phyloP scores from a whole-genome alignment of 1,140 invertebrate genomes.

The Ephestia elutella region DNA sequence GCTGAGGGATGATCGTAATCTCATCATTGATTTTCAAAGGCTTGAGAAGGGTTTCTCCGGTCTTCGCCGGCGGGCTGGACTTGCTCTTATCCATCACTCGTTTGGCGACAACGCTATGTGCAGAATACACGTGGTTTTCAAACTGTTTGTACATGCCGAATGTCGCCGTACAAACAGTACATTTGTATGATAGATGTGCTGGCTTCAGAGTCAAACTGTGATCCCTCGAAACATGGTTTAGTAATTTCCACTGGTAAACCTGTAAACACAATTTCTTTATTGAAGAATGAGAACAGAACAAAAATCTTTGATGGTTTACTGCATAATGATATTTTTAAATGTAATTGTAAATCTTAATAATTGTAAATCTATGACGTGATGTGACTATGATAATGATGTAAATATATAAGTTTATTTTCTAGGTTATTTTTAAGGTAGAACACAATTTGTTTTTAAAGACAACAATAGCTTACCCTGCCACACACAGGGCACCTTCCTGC shows the following conservation, averaged over 20 bases:
- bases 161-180: conserved; percentile 94
- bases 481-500: conserved; percentile 94
- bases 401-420: too few species aligned
- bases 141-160: conserved; percentile 97
- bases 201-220: conserved; percentile 93
- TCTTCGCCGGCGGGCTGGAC: conserved; percentile 49
- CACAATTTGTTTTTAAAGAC: too few species aligned
- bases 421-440: too few species aligned
- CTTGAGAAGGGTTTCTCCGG: conserved; percentile 79
- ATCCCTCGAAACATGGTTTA: conserved; percentile 92
- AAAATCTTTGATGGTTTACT: not conserved
- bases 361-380: too few species aligned
- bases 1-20: conserved; percentile 92
- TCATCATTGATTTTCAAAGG: conserved; percentile 92
- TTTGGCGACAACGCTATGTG: conserved; percentile 89
- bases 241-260: conserved; percentile 94
- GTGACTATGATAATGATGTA: too few species aligned
- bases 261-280: conserved; percentile 39
- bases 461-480: conserved; percentile 80
- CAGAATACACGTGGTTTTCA: conserved; percentile 94
- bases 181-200: conserved; percentile 94
- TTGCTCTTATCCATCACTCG: conserved; percentile 85
- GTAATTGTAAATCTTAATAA: too few species aligned
- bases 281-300: too few species aligned
- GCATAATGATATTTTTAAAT: not conserved